Evolutionary conservation across 2,888 invertebrate species (phyloP).

Genomic region (Ectropis crepuscularia): DNA sequence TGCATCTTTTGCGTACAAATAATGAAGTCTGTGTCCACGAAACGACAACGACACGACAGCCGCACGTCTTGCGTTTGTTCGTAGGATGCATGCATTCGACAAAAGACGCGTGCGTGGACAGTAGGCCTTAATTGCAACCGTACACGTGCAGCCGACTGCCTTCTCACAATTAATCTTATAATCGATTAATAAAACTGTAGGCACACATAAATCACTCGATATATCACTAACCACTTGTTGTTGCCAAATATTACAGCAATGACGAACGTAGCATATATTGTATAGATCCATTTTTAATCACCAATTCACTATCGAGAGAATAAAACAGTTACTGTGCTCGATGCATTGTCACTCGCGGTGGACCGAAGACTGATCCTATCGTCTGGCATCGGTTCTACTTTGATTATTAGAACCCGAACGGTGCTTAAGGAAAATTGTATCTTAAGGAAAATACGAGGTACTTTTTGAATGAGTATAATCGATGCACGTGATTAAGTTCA

Average conservation of each 20-base stretch:
- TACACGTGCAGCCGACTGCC: no score
- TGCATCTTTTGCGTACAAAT: no score
- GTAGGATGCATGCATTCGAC: no score
- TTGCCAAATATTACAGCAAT: conserved; percentile 9
- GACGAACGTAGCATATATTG: conserved; percentile 9
- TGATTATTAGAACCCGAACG: conserved; percentile 4
- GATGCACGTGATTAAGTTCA: conserved; percentile 5
- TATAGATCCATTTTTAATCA: conserved; percentile 1
- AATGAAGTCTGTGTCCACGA: no score
- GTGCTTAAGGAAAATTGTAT: conserved; percentile 16
- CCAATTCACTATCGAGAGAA: background rate
- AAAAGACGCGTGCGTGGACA: no score
- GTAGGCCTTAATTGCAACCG: no score
- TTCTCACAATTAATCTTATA: background rate
- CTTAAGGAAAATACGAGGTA: conserved; percentile 22
- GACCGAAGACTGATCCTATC: conserved; percentile 1
- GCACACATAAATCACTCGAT: background rate
- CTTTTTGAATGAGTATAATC: conserved; percentile 2
- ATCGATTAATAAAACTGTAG: background rate
- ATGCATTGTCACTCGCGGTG: background rate
- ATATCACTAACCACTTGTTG: conserved; percentile 18
- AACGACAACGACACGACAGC: no score
- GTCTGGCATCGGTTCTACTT: background rate
- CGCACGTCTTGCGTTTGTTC: no score
- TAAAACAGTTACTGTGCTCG: background rate